A percentile compares a stretch with the other conserved stretches of the same genome.
phyloP scores from a whole-genome alignment of 1,140 invertebrate species.

The Ostrea edulis region DNA sequence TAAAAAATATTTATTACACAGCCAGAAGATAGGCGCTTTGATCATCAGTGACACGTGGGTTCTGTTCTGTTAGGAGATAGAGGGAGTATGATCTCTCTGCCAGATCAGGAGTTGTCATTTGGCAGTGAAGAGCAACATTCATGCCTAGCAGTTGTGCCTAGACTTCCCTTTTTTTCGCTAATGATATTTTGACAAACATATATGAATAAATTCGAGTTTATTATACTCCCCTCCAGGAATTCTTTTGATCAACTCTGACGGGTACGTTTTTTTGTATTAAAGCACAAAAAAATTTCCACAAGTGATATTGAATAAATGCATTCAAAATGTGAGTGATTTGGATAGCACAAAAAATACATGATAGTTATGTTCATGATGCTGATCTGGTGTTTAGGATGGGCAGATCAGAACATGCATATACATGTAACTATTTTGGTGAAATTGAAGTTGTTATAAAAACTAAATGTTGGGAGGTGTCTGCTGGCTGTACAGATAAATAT shows the following conservation, averaged over 20 bases:
- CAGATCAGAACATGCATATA: no score
- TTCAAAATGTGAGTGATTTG: no score
- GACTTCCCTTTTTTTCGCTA: neutral
- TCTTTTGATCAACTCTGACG: neutral
- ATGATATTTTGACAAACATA: slow-evolving; percentile 37
- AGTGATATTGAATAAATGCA: neutral
- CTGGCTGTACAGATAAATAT: no score
- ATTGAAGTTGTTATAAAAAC: no score
- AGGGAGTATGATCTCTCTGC: neutral
- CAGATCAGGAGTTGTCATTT: neutral
- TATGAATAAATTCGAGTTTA: neutral
- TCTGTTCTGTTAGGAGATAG: neutral
- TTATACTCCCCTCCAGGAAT: neutral
- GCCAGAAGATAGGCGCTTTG: neutral
- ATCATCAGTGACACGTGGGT: slow-evolving; percentile 17
- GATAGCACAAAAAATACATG: no score
- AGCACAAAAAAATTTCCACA: neutral
- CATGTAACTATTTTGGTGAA: no score
- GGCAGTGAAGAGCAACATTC: neutral
- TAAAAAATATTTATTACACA: neutral
- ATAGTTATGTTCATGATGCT: no score
- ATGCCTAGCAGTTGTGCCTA: neutral
- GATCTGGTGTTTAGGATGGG: no score
- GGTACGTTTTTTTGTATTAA: neutral
- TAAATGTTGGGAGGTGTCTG: no score